Evolutionary conservation across 2,888 invertebrate genomes (phyloP).

Genomic region (Lathronympha strigana): DNA sequence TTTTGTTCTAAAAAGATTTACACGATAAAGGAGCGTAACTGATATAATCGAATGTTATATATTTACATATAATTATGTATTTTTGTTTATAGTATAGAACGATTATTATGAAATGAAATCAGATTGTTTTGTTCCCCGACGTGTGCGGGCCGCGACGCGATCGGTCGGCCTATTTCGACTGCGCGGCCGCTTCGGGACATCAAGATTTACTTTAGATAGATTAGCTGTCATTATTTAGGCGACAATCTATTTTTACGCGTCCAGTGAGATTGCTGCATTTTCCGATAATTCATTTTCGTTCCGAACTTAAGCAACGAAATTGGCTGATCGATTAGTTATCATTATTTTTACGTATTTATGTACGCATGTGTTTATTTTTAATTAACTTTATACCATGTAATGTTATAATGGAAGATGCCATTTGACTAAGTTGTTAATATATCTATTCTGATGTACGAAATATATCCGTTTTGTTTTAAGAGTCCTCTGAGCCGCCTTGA

Average conservation of each 20-base stretch:
- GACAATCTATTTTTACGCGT: constrained; percentile 45
- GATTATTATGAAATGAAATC: constrained; percentile 43
- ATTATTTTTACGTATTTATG: constrained; percentile 30
- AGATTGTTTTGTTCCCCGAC: constrained; percentile 38
- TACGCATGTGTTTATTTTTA: constrained; percentile 44
- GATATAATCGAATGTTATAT: constrained; percentile 41
- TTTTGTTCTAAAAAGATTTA: constrained; percentile 42
- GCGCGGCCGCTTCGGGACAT: constrained; percentile 38
- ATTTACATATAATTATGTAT: constrained; percentile 45
- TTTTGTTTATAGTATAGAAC: constrained; percentile 46
- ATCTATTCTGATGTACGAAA: constrained; percentile 45
- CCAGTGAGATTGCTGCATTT: constrained; percentile 49
- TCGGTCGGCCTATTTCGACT: constrained; percentile 49
- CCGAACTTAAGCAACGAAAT: constrained; percentile 47
- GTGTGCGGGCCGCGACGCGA: constrained; percentile 31
- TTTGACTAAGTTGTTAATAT: constrained; percentile 49
- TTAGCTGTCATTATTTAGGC: constrained; percentile 42
- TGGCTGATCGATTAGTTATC: constrained; percentile 51
- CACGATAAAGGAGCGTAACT: constrained; percentile 35
- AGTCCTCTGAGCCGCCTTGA: constrained; percentile 34
- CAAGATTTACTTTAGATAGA: constrained; percentile 39
- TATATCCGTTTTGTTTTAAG: constrained; percentile 32
- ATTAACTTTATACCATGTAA: constrained; percentile 44
- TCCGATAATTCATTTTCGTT: constrained; percentile 42
- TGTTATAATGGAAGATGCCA: constrained; percentile 47